phyloP scores from a whole-genome alignment of 2,797 vertebrate genomes.

The Ispidina picta region DNA sequence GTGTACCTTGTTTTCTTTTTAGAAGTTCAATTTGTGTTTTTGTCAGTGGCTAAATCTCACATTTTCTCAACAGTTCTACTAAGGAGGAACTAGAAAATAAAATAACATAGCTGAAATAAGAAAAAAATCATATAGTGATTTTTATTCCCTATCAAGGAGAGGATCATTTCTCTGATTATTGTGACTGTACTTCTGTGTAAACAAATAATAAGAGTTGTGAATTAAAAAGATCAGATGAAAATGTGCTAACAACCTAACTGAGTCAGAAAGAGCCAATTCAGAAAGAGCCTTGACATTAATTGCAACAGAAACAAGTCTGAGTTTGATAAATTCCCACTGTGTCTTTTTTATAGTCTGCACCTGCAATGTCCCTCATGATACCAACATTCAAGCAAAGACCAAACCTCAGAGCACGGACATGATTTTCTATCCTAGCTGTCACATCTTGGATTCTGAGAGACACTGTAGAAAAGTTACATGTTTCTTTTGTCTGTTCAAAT shows the following conservation, averaged over 20 bases:
- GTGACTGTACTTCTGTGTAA: background rate
- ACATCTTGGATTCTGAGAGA: background rate
- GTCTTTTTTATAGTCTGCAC: background rate
- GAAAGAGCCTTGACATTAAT: background rate
- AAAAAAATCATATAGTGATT: background rate
- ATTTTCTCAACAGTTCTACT: background rate
- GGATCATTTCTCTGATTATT: background rate
- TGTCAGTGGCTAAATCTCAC: background rate
- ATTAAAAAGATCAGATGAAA: background rate
- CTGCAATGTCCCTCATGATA: background rate
- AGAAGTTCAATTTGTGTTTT: background rate
- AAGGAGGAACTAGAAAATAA: background rate
- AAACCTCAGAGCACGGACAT: background rate
- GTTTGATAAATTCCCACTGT: background rate
- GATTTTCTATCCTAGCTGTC: background rate
- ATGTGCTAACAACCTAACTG: background rate
- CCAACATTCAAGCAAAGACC: background rate
- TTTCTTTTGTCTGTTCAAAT: background rate
- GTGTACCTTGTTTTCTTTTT: background rate
- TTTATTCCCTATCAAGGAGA: background rate
- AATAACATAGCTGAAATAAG: background rate
- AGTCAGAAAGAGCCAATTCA: background rate
- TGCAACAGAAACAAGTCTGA: background rate
- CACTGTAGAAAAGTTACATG: background rate
- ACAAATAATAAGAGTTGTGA: background rate